A percentile compares a stretch with the other conserved stretches of the same genome.
phyloP scores from a whole-genome alignment of 2,797 vertebrate genomes.

The Chaunax sp. region DNA sequence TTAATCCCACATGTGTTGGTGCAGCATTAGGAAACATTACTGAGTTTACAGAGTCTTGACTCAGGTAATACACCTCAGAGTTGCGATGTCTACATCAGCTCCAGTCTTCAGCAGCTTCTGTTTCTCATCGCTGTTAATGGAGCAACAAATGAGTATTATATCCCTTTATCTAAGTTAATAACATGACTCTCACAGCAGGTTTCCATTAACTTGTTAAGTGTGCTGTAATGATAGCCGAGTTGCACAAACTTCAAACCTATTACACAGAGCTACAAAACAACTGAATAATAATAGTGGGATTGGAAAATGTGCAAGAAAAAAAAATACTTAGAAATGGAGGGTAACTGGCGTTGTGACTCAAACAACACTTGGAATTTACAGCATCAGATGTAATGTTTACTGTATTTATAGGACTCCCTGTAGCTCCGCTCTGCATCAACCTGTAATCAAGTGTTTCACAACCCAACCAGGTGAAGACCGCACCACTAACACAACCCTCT shows the following conservation, averaged over 20 bases:
- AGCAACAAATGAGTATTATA: conserved; percentile 18
- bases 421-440: conserved; percentile 1
- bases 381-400: not conserved
- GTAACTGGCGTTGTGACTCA: not conserved
- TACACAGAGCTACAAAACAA: conserved; percentile 4
- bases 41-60: conserved; percentile 3
- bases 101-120: conserved; percentile 11
- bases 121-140: conserved; percentile 21
- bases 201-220: conserved; percentile 20
- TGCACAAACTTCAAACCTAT: conserved; percentile 17
- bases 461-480: conserved; percentile 12
- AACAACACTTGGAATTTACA: not conserved
- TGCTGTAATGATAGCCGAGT: not conserved
- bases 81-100: not conserved
- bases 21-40: not conserved
- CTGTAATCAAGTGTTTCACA: not conserved
- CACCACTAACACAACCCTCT: not conserved
- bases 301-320: no score
- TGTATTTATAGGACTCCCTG: not conserved
- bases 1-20: not conserved
- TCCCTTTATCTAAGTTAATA: conserved; percentile 3
- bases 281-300: not conserved
- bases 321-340: no score
- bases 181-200: conserved; percentile 12
- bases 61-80: not conserved